These are phyloP conservation scores for Neodon shergylaensis DNA, from an alignment of 2,113 vertebrate genomes.

Conservation along the genomic window DNA sequence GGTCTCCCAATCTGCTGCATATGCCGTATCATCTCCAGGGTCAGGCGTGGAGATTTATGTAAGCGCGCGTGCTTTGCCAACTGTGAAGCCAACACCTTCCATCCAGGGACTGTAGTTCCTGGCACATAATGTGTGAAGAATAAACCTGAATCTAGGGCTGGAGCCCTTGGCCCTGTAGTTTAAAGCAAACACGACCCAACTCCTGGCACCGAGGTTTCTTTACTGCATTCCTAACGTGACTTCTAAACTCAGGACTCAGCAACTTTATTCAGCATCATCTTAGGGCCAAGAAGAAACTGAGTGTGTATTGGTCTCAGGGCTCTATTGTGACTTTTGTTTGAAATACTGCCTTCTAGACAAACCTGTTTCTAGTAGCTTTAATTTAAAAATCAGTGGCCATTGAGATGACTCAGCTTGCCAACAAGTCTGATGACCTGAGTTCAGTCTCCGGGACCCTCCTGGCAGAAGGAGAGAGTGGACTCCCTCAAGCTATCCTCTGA, in stretches of 20 bases:
- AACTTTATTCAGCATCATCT: conserved; percentile 34
- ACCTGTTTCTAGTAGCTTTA: neutral
- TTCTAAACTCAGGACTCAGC: neutral
- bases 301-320: neutral
- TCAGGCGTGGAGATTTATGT: neutral
- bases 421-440: neutral
- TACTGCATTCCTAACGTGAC: conserved; percentile 34
- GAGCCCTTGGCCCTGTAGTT: neutral
- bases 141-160: neutral
- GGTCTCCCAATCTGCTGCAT: neutral
- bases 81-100: neutral
- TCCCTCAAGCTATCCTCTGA: too few species aligned
- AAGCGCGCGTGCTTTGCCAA: neutral
- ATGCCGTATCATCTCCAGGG: neutral
- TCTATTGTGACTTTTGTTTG: conserved; percentile 51
- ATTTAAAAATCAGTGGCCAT: neutral
- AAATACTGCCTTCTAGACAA: conserved; percentile 3
- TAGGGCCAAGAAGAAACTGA: conserved; percentile 45
- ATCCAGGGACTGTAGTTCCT: neutral
- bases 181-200: neutral
- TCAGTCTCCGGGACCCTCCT: neutral
- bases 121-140: neutral
- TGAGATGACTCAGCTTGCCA: neutral
- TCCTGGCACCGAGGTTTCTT: fast-evolving
- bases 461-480: neutral